Evolutionary conservation across 2,888 invertebrate genomes (phyloP), one percentile per base, ranked within the genome.

Genomic region (Acanthosepion esculentum): DNA sequence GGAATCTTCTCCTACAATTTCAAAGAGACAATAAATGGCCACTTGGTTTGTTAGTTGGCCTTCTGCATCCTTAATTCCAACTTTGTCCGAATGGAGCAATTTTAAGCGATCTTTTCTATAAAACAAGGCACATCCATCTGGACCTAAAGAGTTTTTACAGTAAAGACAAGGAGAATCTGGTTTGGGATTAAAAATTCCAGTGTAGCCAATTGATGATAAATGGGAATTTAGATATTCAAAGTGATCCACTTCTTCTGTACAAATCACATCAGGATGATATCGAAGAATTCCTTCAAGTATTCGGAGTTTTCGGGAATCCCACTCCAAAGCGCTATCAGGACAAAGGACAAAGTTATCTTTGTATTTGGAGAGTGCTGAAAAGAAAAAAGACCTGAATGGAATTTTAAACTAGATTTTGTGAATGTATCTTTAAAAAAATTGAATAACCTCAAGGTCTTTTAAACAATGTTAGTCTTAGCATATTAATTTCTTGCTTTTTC

Each of bases 51-150:
- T 96, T 41, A 94, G 94, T 10, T 78, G n/a, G 0, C 94, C 95
- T 10, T 93, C 94, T 18, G 95, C 92, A 26, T 95, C 95, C 59
- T 95, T 94, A n/a, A 97, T 95, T 15, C 96, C 95, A 48, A 97
- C 91, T 91, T 95, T 95, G n/a, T 97, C 95, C 6, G 96, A 94
- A 15, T 95, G 53, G 48, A 98, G 96, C 94, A 98, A 97, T 95
- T 98, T 98, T 95, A 98, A 98, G 97, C 98, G 98, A 95, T 98
- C 98, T 94, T 98, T 98, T 95, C 98, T 98, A 97, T 98, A 98
- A 97, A 98, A 98, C 94, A 98, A 98, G 55, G 98, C 98, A 97
- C 98, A 98, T 20, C 98, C 98, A 97, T 98, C 98, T 0, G 98
- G 98, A 0, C 98, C 98, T 96, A 98, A 98, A 96, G 98, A 98